phyloP scores from a whole-genome alignment of 2,113 vertebrate species.

The Melanotaenia duboulayi region DNA sequence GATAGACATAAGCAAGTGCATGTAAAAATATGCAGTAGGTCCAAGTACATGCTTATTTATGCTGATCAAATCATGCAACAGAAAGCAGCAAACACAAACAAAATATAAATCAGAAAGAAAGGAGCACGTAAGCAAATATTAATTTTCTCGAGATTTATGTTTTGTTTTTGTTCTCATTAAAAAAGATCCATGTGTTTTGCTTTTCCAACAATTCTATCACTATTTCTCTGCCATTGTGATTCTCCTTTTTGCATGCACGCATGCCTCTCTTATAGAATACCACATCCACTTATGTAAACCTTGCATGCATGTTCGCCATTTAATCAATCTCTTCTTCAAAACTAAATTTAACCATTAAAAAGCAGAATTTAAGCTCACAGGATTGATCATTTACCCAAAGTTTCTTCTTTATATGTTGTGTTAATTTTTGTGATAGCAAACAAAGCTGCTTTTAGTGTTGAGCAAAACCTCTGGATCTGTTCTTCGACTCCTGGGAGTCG shows the following conservation, averaged over 20 bases:
- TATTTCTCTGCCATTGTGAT: too few species aligned
- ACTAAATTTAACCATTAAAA: background rate
- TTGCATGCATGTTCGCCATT: too few species aligned
- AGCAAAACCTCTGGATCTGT: background rate
- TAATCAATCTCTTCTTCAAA: background rate
- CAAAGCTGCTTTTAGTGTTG: background rate
- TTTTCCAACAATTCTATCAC: too few species aligned
- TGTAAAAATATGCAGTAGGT: background rate
- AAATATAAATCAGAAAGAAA: background rate
- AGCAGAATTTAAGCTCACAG: background rate
- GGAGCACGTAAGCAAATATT: background rate
- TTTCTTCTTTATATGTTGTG: background rate
- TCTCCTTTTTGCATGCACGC: too few species aligned
- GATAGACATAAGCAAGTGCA: background rate
- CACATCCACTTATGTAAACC: too few species aligned
- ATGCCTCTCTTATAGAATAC: too few species aligned
- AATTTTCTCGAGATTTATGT: too few species aligned
- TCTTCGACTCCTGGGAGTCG: background rate
- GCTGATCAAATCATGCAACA: background rate
- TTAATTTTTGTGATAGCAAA: background rate
- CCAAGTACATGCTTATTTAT: background rate
- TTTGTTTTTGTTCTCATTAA: too few species aligned
- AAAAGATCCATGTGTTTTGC: too few species aligned
- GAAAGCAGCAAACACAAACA: background rate
- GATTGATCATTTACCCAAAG: background rate